phyloP scores from a whole-genome alignment of 2,888 invertebrate species.

The Cancer borealis region DNA sequence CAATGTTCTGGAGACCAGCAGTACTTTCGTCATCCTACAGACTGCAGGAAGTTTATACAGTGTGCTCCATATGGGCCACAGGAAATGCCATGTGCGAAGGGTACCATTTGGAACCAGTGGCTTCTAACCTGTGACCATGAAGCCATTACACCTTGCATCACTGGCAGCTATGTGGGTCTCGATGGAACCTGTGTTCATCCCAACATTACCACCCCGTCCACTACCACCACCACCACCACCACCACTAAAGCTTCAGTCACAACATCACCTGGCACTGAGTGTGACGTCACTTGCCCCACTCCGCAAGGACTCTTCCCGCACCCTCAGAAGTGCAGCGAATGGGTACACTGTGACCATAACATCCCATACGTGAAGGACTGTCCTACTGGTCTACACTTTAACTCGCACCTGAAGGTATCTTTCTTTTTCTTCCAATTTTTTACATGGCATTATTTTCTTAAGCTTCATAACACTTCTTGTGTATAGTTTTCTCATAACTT shows the following conservation, averaged over 20 bases:
- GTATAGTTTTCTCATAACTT: neutral
- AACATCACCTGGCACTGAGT: neutral
- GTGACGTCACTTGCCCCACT: slow-evolving; percentile 46
- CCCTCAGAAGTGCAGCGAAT: slow-evolving; percentile 68
- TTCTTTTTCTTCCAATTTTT: neutral
- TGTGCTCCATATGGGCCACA: slow-evolving; percentile 68
- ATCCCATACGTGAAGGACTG: slow-evolving; percentile 74
- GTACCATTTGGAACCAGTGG: slow-evolving; percentile 63
- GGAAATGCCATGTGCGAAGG: slow-evolving; percentile 60
- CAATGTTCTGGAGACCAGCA: slow-evolving; percentile 36
- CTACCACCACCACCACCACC: slow-evolving; percentile 23
- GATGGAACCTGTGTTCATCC: neutral
- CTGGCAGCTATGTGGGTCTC: slow-evolving; percentile 39
- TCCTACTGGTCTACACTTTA: slow-evolving; percentile 74
- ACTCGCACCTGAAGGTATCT: slow-evolving; percentile 55
- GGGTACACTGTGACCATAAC: slow-evolving; percentile 67
- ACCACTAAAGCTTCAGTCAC: neutral
- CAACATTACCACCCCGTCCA: neutral
- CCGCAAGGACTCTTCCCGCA: slow-evolving; percentile 70
- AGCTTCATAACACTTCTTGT: neutral
- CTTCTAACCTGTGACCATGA: slow-evolving; percentile 61
- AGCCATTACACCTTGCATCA: slow-evolving; percentile 24
- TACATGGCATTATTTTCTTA: neutral
- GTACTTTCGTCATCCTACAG: slow-evolving; percentile 70
- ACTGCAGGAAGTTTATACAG: slow-evolving; percentile 77